Evolutionary conservation across 2,888 invertebrate species (phyloP).

Genomic region (Torymus texanus): DNA sequence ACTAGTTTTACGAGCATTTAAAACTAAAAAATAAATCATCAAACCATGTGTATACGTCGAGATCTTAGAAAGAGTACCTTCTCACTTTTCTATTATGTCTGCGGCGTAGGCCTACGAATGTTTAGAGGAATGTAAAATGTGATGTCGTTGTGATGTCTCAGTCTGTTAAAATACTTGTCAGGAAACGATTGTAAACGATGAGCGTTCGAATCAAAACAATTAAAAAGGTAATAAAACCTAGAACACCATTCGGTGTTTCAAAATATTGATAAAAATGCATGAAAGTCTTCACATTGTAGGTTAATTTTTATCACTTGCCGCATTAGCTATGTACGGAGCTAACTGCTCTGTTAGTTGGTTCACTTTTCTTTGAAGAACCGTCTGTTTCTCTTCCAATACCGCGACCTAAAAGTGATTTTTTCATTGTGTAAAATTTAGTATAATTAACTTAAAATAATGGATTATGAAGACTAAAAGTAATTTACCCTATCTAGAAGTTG

Average conservation of each 20-base stretch:
- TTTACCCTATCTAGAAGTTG: slow-evolving; percentile 71
- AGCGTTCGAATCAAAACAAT: slow-evolving; percentile 29
- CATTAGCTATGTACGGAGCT: slow-evolving; percentile 61
- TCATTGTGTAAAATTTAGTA: not conserved
- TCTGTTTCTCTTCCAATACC: slow-evolving; percentile 68
- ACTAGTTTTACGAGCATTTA: slow-evolving; percentile 37
- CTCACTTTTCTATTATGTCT: slow-evolving; percentile 26
- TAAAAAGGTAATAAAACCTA: slow-evolving; percentile 50
- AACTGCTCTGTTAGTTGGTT: slow-evolving; percentile 68
- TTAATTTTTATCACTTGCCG: slow-evolving; percentile 59
- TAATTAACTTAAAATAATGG: not conserved
- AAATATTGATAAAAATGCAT: slow-evolving; percentile 53
- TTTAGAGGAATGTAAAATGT: slow-evolving; percentile 62
- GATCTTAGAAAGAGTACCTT: slow-evolving; percentile 42
- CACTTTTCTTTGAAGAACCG: slow-evolving; percentile 66
- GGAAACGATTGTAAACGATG: slow-evolving; percentile 19
- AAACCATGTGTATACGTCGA: slow-evolving; percentile 32
- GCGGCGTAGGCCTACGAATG: slow-evolving; percentile 54
- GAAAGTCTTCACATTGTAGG: slow-evolving; percentile 47
- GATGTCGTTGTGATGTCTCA: slow-evolving; percentile 55
- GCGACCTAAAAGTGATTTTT: slow-evolving; percentile 62
- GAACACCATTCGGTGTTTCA: slow-evolving; percentile 39
- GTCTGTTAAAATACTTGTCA: slow-evolving; percentile 48
- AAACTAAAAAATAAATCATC: slow-evolving; percentile 42
- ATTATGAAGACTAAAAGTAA: not conserved